These are phyloP conservation scores for Stictonetta naevosa DNA, from an alignment of 2,113 vertebrate genomes.

Conservation along the genomic window DNA sequence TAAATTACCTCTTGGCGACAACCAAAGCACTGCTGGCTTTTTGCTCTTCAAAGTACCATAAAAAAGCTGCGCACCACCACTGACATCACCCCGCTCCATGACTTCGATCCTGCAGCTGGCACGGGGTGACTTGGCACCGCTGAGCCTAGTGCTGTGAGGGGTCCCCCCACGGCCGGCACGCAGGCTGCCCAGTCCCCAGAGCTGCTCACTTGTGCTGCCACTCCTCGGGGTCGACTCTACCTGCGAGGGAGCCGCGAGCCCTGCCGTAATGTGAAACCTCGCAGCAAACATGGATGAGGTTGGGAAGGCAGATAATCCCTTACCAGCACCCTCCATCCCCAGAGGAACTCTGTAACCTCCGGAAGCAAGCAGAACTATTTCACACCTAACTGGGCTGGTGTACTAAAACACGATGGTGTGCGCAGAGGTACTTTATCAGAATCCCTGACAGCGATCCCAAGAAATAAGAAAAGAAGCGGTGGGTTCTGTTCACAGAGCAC, in stretches of 20 bases:
- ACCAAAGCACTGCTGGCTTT: not conserved
- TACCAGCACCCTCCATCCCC: accelerated
- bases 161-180: not conserved
- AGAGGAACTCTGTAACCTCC: not conserved
- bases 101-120: not conserved
- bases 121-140: constrained; percentile 12
- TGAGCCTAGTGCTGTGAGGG: not conserved
- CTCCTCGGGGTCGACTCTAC: not conserved
- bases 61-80: not conserved
- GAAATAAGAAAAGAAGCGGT: not conserved
- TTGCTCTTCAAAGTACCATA: not conserved
- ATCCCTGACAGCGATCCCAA: not conserved
- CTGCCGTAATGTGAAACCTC: not conserved
- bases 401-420: not conserved
- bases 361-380: not conserved
- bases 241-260: not conserved
- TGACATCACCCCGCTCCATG: not conserved
- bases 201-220: not conserved
- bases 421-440: not conserved
- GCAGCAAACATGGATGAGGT: not conserved
- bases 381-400: not conserved
- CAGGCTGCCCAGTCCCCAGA: not conserved
- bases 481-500: not conserved
- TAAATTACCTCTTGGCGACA: not conserved
- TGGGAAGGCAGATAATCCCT: not conserved